These are phyloP conservation scores for Macrobrachium rosenbergii DNA, from an alignment of 1,140 invertebrate species.

Conservation along the genomic window DNA sequence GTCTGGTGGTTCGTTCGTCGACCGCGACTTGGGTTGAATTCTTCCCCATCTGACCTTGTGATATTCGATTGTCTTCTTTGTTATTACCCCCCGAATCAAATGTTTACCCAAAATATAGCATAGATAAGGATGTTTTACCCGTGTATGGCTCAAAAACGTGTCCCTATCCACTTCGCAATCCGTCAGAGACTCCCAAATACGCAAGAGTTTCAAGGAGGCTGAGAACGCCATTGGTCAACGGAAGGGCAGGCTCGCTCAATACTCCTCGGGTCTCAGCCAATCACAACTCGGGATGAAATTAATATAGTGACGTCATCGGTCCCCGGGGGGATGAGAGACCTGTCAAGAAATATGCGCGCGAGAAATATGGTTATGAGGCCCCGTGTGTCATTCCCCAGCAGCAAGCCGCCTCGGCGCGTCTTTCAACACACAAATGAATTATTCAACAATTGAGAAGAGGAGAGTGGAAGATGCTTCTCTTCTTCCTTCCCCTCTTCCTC, in stretches of 20 bases:
- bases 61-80: background rate
- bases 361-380: slow-evolving; percentile 58
- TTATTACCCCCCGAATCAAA: background rate
- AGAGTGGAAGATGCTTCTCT: slow-evolving; percentile 2
- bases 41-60: background rate
- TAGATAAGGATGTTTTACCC: too few relatives aligned
- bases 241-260: slow-evolving; percentile 61
- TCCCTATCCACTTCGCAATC: too few relatives aligned
- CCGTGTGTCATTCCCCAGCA: slow-evolving; percentile 44
- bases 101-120: too few relatives aligned
- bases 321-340: slow-evolving; percentile 56
- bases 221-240: slow-evolving; percentile 60
- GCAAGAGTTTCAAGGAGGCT: slow-evolving; percentile 52
- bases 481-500: background rate
- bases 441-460: slow-evolving; percentile 34
- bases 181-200: slow-evolving; percentile 24
- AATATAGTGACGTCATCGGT: slow-evolving; percentile 61
- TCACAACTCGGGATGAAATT: slow-evolving; percentile 61
- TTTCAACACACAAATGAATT: slow-evolving; percentile 52
- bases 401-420: slow-evolving; percentile 34
- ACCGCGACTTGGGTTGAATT: slow-evolving; percentile 19
- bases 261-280: slow-evolving; percentile 59
- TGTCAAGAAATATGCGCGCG: slow-evolving; percentile 62
- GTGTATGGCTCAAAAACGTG: too few relatives aligned
- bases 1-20: slow-evolving; percentile 37